Percentiles rank a stretch among this genome's conserved stretches.
phyloP scores from a whole-genome alignment of 2,113 vertebrate genomes.

The Eupsittula cactorum region DNA sequence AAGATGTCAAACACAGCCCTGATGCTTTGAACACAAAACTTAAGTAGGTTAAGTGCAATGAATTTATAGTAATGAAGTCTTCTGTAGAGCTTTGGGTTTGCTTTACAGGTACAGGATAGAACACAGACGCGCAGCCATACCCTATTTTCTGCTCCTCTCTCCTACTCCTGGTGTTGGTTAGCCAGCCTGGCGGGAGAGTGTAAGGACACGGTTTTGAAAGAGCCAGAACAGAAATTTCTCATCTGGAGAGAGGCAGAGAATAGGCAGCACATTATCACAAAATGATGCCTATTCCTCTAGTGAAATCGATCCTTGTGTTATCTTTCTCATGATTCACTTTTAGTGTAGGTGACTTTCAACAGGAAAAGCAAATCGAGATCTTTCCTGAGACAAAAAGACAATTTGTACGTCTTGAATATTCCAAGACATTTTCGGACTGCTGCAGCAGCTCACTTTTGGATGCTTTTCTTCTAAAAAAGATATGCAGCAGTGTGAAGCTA shows the following conservation, averaged over 20 bases:
- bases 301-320: not conserved
- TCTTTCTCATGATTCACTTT: not conserved
- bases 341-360: not conserved
- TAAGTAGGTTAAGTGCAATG: not conserved
- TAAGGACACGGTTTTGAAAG: not conserved
- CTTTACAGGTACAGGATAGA: not conserved
- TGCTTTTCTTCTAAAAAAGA: not conserved
- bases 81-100: not conserved
- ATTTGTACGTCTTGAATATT: not conserved
- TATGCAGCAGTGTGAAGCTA: not conserved
- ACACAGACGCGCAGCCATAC: fast-evolving
- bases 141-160: not conserved
- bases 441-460: not conserved
- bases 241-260: not conserved
- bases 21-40: not conserved
- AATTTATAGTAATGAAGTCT: not conserved
- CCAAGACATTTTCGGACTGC: not conserved
- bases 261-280: not conserved
- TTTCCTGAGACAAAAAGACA: not conserved
- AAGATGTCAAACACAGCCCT: not conserved
- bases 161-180: not conserved
- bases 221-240: not conserved
- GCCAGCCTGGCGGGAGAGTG: not conserved
- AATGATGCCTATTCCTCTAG: not conserved
- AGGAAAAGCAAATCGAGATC: not conserved